Evolutionary conservation across 2,113 vertebrate genomes (phyloP), one percentile per base, ranked within the genome.

Genomic region (Zosterops pallidus): DNA sequence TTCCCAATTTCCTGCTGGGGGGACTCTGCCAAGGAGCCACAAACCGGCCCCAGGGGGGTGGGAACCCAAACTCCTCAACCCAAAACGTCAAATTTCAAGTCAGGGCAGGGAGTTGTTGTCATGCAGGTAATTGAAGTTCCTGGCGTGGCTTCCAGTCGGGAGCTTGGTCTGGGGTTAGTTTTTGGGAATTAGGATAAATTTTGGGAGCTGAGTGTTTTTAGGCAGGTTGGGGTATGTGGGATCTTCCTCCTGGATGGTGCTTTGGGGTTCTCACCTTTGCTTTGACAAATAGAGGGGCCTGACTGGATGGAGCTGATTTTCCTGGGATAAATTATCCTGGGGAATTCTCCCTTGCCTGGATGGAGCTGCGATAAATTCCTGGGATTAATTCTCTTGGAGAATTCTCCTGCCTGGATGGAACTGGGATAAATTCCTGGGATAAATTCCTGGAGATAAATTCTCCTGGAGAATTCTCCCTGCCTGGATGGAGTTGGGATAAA

Each of bases 1-100:
- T 95, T 95, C 91, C 86, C 55, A 69, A 91, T 95, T 96, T 96
- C 86, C 94, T 94, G 86, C 79, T 83, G 55, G 39, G 23, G 67
- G 37, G 71, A 57, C 59, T 74, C 84, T 89, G 94, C 91, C 91
- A 69, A 92, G 83, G 3, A 68, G 91, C 89, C 86, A 92, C 84
- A 94, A 94, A 80, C 41, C 49, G 49, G 33, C 16, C 4, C 9
- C 8, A 18, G 21, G 4, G 33, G 6, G 33, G 29, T 6, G 35
- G 46, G 31, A 72, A 92, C 84, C 82, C 78, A 39, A 92, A 72
- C 31, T 33, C 46, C 78, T 85, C 79, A 77, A 83, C 81, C 39
- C 46, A 21, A 69, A 49, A 39, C 68, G 76, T 77, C 19, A 9
- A 2, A 5, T 72, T 94, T 95, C 95, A 97, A 89, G 94, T 95